These are phyloP conservation scores for Melanerpes aurifrons DNA, from an alignment of 2,113 vertebrate species.

Conservation along the genomic window DNA sequence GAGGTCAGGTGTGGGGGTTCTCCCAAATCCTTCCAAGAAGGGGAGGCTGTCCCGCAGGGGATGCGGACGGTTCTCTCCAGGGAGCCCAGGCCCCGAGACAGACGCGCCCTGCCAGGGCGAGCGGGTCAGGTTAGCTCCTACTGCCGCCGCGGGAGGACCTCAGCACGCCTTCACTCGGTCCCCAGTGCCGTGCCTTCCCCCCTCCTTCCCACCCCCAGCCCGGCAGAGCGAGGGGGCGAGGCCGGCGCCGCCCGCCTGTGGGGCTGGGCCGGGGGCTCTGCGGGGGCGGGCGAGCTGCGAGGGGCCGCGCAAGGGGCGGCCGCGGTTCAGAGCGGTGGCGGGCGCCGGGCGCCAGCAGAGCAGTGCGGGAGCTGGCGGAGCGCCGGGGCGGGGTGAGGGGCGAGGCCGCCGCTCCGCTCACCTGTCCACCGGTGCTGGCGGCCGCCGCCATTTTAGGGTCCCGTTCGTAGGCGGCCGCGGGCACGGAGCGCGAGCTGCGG, in stretches of 20 bases:
- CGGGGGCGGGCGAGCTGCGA: not conserved
- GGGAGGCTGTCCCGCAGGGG: not conserved
- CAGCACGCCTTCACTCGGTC: fast-evolving
- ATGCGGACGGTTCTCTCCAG: too few species aligned
- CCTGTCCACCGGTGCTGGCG: not conserved
- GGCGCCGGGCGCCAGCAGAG: too few species aligned
- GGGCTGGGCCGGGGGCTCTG: not conserved
- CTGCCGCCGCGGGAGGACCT: not conserved
- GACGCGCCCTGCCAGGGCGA: not conserved
- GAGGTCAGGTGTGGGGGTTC: not conserved
- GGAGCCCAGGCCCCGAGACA: not conserved
- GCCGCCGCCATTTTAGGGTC: conserved; percentile 4
- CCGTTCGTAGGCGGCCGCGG: not conserved
- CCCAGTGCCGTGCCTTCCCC: fast-evolving
- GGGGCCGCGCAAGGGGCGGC: not conserved
- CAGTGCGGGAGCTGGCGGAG: not conserved
- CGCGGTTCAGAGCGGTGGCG: too few species aligned
- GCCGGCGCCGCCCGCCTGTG: not conserved
- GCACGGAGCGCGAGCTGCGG: fast-evolving
- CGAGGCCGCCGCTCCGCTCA: not conserved
- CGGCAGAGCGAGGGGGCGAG: not conserved
- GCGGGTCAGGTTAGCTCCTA: not conserved
- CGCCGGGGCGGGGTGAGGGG: too few species aligned
- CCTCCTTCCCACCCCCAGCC: not conserved
- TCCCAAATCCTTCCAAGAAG: not conserved